Evolutionary conservation across 2,113 vertebrate genomes (phyloP), one percentile per base, ranked within the genome.

Genomic region (Eudyptes chrysolophus): DNA sequence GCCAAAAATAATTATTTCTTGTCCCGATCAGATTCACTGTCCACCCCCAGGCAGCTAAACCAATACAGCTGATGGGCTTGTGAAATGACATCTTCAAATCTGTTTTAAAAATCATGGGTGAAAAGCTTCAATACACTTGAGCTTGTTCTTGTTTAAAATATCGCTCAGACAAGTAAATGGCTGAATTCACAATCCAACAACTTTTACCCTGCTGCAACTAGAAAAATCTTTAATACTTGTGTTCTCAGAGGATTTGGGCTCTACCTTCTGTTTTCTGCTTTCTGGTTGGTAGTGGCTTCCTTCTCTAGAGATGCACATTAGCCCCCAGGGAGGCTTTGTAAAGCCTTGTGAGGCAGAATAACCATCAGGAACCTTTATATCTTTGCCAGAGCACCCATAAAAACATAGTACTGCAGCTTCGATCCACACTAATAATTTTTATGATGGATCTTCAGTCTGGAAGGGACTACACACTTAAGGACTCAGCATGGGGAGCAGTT

Each of bases 361-460:
- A 82, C n/a, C 55, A 29, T 2, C 40, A 51, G 51, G 30, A 78
- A 62, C 52, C 26, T 81, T 75, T 10, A 0, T 7, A 4, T n/a
- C 51, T 91, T 48, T 54, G 69, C 57, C 71, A 78, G 52, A 92
- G 46, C 79, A 86, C 5, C 38, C 58, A 46, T 3, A 15, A 68
- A 22, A 58, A 32, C 10, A 30, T 1, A 26, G 11, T 2, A 1
- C 49, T 49, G 69, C 81, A 55, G 69, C 82, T 93, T 58, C 7
- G 1, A 3, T 40, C 80, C 42, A 20, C 5, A 0, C 42, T 46
- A 18, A 8, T 9, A 14, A 19, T 13, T 42, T 25, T 36, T 16
- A 13, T 16, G 68, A 30, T 18, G 36, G 51, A 27, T 38, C 40
- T 14, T 34, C 42, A 44, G 25, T 4, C 38, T 21, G 22, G 54